Conservation (phyloP, 2,888 invertebrate genomes). For the Drosophila austrosaltans region DNA sequence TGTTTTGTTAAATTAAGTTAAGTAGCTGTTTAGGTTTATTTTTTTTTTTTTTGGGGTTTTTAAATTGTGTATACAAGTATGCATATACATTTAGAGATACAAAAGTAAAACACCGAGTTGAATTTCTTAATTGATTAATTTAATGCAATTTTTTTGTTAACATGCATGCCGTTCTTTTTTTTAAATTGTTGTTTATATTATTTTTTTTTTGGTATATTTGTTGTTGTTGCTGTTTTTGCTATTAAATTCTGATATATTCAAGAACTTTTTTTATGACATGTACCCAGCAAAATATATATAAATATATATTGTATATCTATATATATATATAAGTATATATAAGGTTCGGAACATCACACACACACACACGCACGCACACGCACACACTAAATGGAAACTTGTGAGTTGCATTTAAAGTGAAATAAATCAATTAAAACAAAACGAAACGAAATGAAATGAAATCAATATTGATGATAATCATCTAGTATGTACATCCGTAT, state of each 20-base stretch:
- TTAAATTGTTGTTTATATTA: conserved; percentile 26
- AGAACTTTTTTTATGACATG: conserved; percentile 67
- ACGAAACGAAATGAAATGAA: neutral
- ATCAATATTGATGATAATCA: neutral
- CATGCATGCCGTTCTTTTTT: conserved; percentile 42
- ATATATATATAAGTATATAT: conserved; percentile 34
- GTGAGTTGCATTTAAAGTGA: conserved; percentile 29
- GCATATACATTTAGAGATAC: conserved; percentile 42
- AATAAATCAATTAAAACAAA: conserved; percentile 26
- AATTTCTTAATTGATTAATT: conserved; percentile 45
- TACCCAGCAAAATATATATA: conserved; percentile 69
- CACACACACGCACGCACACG: conserved; percentile 14
- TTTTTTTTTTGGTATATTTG: conserved; percentile 34
- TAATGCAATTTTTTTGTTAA: conserved; percentile 54
- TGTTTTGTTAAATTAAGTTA: conserved; percentile 32
- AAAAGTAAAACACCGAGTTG: conserved; percentile 50
- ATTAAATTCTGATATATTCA: conserved; percentile 39
- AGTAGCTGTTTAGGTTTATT: conserved; percentile 41
- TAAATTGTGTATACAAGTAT: conserved; percentile 31
- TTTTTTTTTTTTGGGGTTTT: conserved; percentile 44
- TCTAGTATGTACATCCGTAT: neutral
- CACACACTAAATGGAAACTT: conserved; percentile 12
- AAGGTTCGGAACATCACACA: conserved; percentile 8
- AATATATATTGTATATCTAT: conserved; percentile 41
- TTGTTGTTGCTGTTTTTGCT: conserved; percentile 31